Evolutionary conservation across 2,888 invertebrate genomes (phyloP).

Genomic region (Ophion costatus): DNA sequence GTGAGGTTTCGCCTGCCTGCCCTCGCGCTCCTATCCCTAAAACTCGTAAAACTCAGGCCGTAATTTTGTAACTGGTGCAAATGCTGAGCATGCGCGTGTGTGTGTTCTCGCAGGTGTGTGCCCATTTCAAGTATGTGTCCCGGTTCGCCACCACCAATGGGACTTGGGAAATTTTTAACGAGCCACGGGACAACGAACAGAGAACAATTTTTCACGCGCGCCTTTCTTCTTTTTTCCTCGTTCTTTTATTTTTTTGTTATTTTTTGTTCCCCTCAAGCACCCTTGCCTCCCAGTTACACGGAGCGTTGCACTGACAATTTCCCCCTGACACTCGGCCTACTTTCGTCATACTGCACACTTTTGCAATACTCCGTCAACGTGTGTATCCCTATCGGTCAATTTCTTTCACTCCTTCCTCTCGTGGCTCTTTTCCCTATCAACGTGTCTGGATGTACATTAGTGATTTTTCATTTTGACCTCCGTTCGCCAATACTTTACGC

Average conservation of each 20-base stretch:
- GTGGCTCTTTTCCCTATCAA: not conserved
- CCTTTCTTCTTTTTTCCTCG: slow-evolving; percentile 33
- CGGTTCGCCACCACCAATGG: slow-evolving; percentile 40
- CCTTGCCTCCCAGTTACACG: slow-evolving; percentile 31
- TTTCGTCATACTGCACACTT: slow-evolving; percentile 21
- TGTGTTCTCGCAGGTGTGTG: slow-evolving; percentile 4
- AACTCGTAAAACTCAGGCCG: slow-evolving; percentile 62
- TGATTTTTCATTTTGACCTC: slow-evolving; percentile 1
- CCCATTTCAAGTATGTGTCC: not conserved
- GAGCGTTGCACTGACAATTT: slow-evolving; percentile 39
- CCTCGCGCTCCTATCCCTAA: slow-evolving; percentile 46
- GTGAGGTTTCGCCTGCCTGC: slow-evolving; percentile 42
- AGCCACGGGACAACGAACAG: slow-evolving; percentile 57
- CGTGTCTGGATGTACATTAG: not conserved
- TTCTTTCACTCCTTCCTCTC: slow-evolving; percentile 1
- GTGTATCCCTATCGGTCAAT: slow-evolving; percentile 16
- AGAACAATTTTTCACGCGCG: slow-evolving; percentile 57
- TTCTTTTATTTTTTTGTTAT: slow-evolving; percentile 12
- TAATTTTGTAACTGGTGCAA: slow-evolving; percentile 58
- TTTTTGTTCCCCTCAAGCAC: slow-evolving; percentile 32
- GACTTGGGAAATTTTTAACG: slow-evolving; percentile 59
- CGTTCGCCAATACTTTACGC: not conserved
- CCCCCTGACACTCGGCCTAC: slow-evolving; percentile 37
- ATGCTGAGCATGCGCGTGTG: slow-evolving; percentile 39
- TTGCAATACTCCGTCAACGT: slow-evolving; percentile 10